Conservation (phyloP, 1,140 invertebrate species). For the Procambarus virginalis region DNA sequence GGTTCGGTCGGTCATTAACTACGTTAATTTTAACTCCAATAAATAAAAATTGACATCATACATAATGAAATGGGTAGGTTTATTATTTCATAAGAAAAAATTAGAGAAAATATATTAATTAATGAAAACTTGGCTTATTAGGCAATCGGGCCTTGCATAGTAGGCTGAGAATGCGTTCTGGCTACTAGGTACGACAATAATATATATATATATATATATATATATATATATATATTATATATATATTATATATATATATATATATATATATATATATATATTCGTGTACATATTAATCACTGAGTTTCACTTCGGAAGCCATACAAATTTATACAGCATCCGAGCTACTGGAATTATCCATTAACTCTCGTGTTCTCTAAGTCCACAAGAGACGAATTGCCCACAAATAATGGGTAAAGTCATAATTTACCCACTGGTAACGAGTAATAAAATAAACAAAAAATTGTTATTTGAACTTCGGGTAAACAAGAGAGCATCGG, state of each 20-base stretch:
- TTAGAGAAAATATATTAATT: too few species aligned
- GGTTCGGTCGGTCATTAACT: too few species aligned
- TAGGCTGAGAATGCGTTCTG: too few species aligned
- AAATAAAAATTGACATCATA: too few species aligned
- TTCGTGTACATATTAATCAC: background rate
- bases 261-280: background rate
- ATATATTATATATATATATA: slow-evolving; percentile 5
- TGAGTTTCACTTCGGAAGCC: background rate
- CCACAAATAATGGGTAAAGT: too few species aligned
- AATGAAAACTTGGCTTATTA: too few species aligned
- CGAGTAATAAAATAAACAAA: background rate
- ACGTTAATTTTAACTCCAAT: too few species aligned
- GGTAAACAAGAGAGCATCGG: background rate
- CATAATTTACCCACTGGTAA: background rate
- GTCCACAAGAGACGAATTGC: background rate
- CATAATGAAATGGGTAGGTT: too few species aligned
- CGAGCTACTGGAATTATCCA: background rate
- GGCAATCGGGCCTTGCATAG: too few species aligned
- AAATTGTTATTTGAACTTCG: background rate
- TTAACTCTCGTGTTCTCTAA: background rate
- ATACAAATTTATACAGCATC: background rate
- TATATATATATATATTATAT: background rate
- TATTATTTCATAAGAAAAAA: too few species aligned
- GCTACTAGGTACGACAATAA: too few species aligned
- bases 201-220: background rate